Conservation (phyloP, 2,113 vertebrate genomes). For the Salvelinus sp. region DNA sequence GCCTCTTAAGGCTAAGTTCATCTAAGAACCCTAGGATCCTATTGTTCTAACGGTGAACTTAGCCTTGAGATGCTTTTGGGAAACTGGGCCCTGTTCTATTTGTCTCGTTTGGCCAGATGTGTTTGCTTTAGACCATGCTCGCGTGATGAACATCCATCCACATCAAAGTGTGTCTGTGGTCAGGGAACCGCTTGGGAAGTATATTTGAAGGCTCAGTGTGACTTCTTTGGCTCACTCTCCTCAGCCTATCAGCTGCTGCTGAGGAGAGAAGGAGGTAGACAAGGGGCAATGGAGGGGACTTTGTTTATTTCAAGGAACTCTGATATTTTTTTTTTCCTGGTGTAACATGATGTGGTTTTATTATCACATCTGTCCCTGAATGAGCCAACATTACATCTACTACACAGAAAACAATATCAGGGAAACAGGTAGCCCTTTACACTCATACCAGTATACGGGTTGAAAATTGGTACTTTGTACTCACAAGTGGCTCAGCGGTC, state of each 20-base stretch:
- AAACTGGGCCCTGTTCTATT: neutral
- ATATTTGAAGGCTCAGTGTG: constrained; percentile 86
- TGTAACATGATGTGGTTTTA: constrained; percentile 47
- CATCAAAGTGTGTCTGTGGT: constrained; percentile 82
- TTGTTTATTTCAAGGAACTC: constrained; percentile 45
- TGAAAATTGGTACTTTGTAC: too few relatives aligned
- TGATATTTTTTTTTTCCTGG: constrained; percentile 49
- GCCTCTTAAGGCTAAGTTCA: too few relatives aligned
- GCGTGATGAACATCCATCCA: constrained; percentile 75
- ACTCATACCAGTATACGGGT: too few relatives aligned
- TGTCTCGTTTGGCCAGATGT: neutral
- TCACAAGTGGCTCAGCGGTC: too few relatives aligned
- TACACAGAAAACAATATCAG: neutral
- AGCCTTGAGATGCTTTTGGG: neutral
- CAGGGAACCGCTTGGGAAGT: constrained; percentile 67
- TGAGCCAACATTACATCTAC: too few relatives aligned
- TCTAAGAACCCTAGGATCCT: too few relatives aligned
- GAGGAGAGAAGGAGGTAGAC: constrained; percentile 18
- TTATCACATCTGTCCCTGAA: constrained; percentile 45
- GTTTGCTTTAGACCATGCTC: constrained; percentile 78
- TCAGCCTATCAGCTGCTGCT: constrained; percentile 39
- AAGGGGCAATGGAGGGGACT: constrained; percentile 28
- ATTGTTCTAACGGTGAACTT: neutral
- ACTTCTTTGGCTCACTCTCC: constrained; percentile 66
- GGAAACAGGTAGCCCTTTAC: neutral